A percentile compares a stretch with the other conserved stretches of the same genome.
These are phyloP conservation scores for Uria aalge DNA, from an alignment of 2,113 vertebrate genomes.

Conservation along the genomic window DNA sequence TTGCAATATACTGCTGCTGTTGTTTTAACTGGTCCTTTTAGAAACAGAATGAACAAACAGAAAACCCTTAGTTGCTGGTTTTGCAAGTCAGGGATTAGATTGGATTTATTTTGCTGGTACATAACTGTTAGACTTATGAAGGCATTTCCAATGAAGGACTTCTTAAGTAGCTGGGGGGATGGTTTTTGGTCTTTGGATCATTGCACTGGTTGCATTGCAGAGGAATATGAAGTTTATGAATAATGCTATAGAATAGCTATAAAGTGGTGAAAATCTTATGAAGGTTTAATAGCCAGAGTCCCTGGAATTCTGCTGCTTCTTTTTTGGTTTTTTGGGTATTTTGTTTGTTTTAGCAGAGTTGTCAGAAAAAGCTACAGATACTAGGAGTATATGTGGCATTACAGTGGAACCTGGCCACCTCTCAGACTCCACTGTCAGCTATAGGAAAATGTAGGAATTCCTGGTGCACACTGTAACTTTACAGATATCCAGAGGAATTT, in stretches of 20 bases:
- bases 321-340: not conserved
- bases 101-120: slow-evolving; percentile 74
- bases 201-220: slow-evolving; percentile 68
- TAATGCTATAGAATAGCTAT: slow-evolving; percentile 59
- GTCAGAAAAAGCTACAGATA: slow-evolving; percentile 40
- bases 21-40: slow-evolving; percentile 66
- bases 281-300: slow-evolving; percentile 58
- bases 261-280: slow-evolving; percentile 61
- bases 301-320: slow-evolving; percentile 47
- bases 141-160: slow-evolving; percentile 70
- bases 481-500: not conserved
- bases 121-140: slow-evolving; percentile 65
- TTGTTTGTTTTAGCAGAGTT: not conserved
- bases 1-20: slow-evolving; percentile 78
- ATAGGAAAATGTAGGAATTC: not conserved
- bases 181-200: not conserved
- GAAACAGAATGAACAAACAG: slow-evolving; percentile 22
- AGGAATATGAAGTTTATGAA: slow-evolving; percentile 56
- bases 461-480: not conserved
- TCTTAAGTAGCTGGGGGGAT: slow-evolving; percentile 1
- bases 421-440: not conserved
- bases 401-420: not conserved
- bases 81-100: slow-evolving; percentile 55
- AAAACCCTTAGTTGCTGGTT: slow-evolving; percentile 39
- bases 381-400: not conserved